Evolutionary conservation across 1,140 invertebrate species (phyloP).

Genomic region (Tetragnatha versicolor): DNA sequence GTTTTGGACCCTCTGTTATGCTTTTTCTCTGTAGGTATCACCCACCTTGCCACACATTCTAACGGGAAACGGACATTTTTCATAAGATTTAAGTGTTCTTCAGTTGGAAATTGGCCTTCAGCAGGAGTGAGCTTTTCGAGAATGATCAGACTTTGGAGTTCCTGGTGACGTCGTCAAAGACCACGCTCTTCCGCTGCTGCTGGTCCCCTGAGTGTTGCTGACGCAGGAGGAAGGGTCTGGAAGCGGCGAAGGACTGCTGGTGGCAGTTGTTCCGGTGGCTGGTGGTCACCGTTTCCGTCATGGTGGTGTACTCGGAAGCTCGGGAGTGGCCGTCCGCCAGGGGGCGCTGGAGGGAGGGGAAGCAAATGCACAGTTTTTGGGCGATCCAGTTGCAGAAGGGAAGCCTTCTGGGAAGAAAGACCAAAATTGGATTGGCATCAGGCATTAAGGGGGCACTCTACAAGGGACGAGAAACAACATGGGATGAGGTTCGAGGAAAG

Average conservation of each 20-base stretch:
- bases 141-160: constrained; percentile 23
- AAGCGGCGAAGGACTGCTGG: not conserved
- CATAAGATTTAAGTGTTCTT: too few relatives aligned
- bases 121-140: too few relatives aligned
- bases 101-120: too few relatives aligned
- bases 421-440: constrained; percentile 25
- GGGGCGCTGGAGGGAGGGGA: constrained; percentile 50
- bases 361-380: constrained; percentile 54
- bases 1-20: too few relatives aligned
- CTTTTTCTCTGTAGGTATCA: too few relatives aligned
- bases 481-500: not conserved
- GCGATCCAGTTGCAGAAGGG: constrained; percentile 57
- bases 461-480: not conserved
- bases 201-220: not conserved
- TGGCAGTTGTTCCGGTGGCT: constrained; percentile 39
- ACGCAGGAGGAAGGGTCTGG: not conserved
- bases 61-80: too few relatives aligned
- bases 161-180: constrained; percentile 6
- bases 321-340: constrained; percentile 17
- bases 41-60: too few relatives aligned
- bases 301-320: constrained; percentile 55
- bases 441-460: not conserved
- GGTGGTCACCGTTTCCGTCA: constrained; percentile 50
- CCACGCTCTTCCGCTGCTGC: constrained; percentile 2
- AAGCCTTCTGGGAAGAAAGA: constrained; percentile 53